A percentile compares a stretch with the other conserved stretches of the same genome.
Conservation (phyloP, 2,113 vertebrate species). For the Leptobrachium ailaonicum region DNA sequence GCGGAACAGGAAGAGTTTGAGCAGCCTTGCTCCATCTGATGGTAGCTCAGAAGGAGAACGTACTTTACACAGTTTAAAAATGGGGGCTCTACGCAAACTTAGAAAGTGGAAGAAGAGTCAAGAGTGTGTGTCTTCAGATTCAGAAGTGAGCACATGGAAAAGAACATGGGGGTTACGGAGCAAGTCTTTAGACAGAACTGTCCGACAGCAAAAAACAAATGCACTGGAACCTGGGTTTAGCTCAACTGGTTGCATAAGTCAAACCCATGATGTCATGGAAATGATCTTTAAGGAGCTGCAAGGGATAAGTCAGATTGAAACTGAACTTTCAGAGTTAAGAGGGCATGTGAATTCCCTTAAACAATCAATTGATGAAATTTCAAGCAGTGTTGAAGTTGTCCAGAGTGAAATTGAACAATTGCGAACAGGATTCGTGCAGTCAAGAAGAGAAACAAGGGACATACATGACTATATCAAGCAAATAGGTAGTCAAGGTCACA, state of each 20-base stretch:
- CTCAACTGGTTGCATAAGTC: conserved; percentile 92
- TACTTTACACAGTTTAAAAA: conserved; percentile 84
- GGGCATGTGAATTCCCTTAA: conserved; percentile 95
- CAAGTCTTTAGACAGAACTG: conserved; percentile 92
- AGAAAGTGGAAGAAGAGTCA: conserved; percentile 98
- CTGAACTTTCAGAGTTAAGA: conserved; percentile 91
- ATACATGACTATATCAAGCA: conserved; percentile 98
- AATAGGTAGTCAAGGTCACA: conserved; percentile 86
- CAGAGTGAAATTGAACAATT: conserved; percentile 97
- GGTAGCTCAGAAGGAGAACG: conserved; percentile 95
- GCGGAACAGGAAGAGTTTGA: conserved; percentile 92
- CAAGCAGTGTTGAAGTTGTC: conserved; percentile 95
- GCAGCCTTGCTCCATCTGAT: conserved; percentile 92
- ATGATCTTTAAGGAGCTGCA: conserved; percentile 99
- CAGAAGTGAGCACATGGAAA: conserved; percentile 88
- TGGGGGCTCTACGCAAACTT: conserved; percentile 89
- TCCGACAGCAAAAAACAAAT: conserved; percentile 82
- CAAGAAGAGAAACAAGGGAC: conserved; percentile 91
- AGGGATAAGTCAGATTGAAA: conserved; percentile 97
- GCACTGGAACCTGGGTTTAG: conserved; percentile 89
- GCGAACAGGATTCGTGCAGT: conserved; percentile 92
- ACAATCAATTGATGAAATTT: conserved; percentile 97
- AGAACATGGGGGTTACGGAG: conserved; percentile 93
- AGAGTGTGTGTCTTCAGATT: conserved; percentile 94
- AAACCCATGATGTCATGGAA: conserved; percentile 98